phyloP scores from a whole-genome alignment of 2,113 vertebrate species.

The Pheucticus melanocephalus region DNA sequence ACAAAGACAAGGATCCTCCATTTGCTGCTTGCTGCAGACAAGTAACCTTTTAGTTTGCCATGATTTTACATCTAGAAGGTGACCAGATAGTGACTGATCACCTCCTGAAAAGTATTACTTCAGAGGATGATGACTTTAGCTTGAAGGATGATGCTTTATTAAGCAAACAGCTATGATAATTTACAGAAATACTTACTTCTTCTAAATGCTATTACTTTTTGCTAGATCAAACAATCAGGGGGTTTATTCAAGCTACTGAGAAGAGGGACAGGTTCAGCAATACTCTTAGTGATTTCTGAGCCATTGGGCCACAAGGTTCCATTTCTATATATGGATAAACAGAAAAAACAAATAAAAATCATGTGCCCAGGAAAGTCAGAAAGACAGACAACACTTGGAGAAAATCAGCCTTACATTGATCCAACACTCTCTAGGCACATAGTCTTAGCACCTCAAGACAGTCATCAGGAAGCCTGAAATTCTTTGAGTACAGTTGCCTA shows the following conservation, averaged over 20 bases:
- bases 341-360: background rate
- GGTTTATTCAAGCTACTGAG: background rate
- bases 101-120: background rate
- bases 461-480: conserved; percentile 7
- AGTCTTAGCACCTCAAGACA: background rate
- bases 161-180: background rate
- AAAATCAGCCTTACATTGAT: background rate
- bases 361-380: background rate
- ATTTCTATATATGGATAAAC: background rate
- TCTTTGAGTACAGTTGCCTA: conserved; percentile 41
- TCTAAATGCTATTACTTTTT: background rate
- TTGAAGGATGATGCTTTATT: background rate
- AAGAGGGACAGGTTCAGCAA: background rate
- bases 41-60: background rate
- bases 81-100: background rate
- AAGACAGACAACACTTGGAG: background rate
- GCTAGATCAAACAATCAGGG: background rate
- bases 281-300: background rate
- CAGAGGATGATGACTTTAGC: background rate
- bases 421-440: rapidly evolving
- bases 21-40: background rate
- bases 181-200: background rate
- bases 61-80: background rate
- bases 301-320: background rate
- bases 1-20: background rate